Conservation (phyloP, 2,113 vertebrate species). For the Epinephelus cyanopodus region DNA sequence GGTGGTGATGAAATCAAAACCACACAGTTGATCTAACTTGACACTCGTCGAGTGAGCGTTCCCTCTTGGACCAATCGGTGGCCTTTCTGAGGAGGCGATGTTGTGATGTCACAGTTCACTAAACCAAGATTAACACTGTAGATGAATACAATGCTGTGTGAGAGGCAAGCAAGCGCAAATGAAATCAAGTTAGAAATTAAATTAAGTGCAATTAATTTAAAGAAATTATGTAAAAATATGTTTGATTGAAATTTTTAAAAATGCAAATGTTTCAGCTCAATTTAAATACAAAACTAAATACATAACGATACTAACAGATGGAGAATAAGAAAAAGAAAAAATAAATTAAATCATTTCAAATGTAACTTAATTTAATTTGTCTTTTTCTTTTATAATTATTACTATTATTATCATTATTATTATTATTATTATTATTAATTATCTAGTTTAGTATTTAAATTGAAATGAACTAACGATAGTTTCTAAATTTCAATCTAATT, state of each 20-base stretch:
- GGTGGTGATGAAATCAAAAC: background rate
- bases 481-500: too few relatives aligned
- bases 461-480: too few relatives aligned
- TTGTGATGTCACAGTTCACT: conserved; percentile 19
- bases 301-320: too few relatives aligned
- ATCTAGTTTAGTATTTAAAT: too few relatives aligned
- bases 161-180: background rate
- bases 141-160: background rate
- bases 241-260: background rate
- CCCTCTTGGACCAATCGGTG: conserved; percentile 35
- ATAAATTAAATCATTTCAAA: too few relatives aligned
- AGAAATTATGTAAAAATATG: background rate
- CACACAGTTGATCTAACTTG: background rate
- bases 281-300: background rate
- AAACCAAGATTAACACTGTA: too few relatives aligned
- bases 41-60: background rate
- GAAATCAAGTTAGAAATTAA: background rate
- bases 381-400: too few relatives aligned
- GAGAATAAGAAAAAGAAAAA: too few relatives aligned
- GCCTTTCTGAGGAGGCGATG: conserved; percentile 10
- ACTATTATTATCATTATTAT: too few relatives aligned
- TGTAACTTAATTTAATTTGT: too few relatives aligned
- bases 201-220: background rate
- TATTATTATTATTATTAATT: too few relatives aligned
- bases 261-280: background rate